Evolutionary conservation across 2,113 vertebrate species (phyloP).

Genomic region (Urocolius indicus): DNA sequence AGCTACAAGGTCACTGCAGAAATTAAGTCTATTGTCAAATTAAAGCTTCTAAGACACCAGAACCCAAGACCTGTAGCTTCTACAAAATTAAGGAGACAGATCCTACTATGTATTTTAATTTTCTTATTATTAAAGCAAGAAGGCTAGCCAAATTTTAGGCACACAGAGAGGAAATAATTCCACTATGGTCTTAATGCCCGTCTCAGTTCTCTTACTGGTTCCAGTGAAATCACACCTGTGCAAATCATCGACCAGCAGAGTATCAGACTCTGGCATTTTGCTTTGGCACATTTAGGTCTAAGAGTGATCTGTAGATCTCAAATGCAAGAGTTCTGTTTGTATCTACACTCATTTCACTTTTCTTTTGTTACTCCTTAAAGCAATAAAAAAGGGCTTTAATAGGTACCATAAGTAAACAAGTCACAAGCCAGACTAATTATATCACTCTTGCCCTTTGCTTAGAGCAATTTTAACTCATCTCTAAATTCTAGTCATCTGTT

Average conservation of each 20-base stretch:
- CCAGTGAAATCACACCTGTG: background rate
- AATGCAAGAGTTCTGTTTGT: background rate
- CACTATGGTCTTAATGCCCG: background rate
- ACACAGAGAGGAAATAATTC: background rate
- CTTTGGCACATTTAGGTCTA: background rate
- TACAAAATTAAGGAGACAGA: background rate
- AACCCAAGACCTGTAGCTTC: background rate
- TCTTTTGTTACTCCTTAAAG: background rate
- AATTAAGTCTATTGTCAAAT: background rate
- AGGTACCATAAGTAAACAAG: constrained; percentile 7
- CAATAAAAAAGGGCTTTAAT: background rate
- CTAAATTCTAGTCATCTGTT: constrained; percentile 65
- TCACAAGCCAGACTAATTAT: constrained; percentile 31
- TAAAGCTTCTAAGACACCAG: background rate
- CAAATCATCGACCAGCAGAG: background rate
- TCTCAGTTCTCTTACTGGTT: background rate
- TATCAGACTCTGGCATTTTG: background rate
- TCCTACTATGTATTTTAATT: background rate
- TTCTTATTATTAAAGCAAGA: background rate
- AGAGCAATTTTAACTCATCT: constrained; percentile 57
- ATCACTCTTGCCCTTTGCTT: constrained; percentile 44
- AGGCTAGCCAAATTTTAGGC: background rate
- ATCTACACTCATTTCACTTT: background rate
- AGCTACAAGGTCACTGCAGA: background rate
- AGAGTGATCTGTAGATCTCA: background rate